Conservation (phyloP, 92 coral and sea anemone species). For the Palythoa grandis region DNA sequence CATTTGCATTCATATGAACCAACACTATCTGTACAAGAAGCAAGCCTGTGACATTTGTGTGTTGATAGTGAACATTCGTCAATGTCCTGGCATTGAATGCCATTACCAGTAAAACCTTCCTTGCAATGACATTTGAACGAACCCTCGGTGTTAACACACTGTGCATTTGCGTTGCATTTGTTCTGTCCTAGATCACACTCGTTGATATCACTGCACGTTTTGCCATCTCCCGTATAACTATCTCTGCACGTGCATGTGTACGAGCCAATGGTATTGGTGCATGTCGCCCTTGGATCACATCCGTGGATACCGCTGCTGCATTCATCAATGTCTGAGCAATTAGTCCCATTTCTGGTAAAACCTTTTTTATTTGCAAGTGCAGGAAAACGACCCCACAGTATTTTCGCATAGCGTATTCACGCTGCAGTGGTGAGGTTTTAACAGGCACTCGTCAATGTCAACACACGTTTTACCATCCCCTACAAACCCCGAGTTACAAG, state of each 20-base stretch:
- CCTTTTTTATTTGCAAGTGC: background rate
- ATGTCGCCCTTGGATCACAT: background rate
- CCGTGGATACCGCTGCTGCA: background rate
- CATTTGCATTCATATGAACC: background rate
- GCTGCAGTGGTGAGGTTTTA: background rate
- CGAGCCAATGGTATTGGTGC: background rate
- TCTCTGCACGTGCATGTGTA: background rate
- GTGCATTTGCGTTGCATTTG: background rate
- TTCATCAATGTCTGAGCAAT: background rate
- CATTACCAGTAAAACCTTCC: constrained; percentile 2
- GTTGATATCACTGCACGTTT: background rate
- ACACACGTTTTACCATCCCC: background rate
- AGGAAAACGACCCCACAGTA: background rate
- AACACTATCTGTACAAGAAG: background rate
- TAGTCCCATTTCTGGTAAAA: background rate
- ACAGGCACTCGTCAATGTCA: background rate
- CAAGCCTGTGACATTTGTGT: background rate
- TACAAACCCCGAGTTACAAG: background rate
- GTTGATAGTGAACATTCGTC: background rate
- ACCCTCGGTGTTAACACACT: background rate
- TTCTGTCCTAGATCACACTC: too few relatives aligned
- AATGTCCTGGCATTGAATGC: background rate
- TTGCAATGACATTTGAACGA: background rate
- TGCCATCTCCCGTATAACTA: background rate
- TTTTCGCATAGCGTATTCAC: background rate